Conservation (phyloP, 2,113 vertebrate genomes). For the Hemicordylus capensis region DNA sequence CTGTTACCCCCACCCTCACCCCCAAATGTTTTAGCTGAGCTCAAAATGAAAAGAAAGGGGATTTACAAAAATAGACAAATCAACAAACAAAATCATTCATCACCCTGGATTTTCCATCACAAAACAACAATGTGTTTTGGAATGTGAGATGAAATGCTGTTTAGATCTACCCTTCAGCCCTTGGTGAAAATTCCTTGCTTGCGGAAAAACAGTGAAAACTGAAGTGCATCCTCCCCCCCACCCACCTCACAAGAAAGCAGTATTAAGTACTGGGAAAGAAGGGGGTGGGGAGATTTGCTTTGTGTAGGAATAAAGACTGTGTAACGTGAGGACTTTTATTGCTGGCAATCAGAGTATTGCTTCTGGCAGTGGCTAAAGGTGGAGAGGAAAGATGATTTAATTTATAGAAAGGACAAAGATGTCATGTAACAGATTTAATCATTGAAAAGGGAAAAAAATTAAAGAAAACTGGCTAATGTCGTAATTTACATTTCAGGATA, state of each 20-base stretch:
- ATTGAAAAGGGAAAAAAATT: constrained; percentile 78
- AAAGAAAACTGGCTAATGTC: constrained; percentile 77
- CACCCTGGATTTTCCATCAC: constrained; percentile 77
- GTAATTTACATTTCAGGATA: constrained; percentile 85
- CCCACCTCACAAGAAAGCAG: constrained; percentile 11
- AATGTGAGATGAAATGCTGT: constrained; percentile 71
- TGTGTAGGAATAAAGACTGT: constrained; percentile 75
- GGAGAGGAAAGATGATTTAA: constrained; percentile 84
- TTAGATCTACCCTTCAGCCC: constrained; percentile 37
- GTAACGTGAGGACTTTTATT: constrained; percentile 72
- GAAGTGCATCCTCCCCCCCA: constrained; percentile 37
- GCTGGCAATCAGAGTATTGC: constrained; percentile 71
- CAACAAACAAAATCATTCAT: constrained; percentile 78
- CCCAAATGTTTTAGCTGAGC: constrained; percentile 56
- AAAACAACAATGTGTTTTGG: constrained; percentile 75
- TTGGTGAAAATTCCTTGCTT: constrained; percentile 67
- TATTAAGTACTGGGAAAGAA: constrained; percentile 42
- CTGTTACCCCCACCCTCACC: constrained; percentile 45
- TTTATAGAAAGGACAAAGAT: constrained; percentile 87
- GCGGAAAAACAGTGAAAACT: constrained; percentile 66
- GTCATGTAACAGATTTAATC: constrained; percentile 88
- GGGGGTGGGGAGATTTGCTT: constrained; percentile 58
- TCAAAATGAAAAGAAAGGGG: neutral
- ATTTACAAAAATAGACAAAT: constrained; percentile 47
- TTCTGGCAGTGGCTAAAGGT: constrained; percentile 78